Evolutionary conservation across 2,113 vertebrate genomes (phyloP), one percentile per base, ranked within the genome.

Genomic region (Astatoreochromis straeleni): DNA sequence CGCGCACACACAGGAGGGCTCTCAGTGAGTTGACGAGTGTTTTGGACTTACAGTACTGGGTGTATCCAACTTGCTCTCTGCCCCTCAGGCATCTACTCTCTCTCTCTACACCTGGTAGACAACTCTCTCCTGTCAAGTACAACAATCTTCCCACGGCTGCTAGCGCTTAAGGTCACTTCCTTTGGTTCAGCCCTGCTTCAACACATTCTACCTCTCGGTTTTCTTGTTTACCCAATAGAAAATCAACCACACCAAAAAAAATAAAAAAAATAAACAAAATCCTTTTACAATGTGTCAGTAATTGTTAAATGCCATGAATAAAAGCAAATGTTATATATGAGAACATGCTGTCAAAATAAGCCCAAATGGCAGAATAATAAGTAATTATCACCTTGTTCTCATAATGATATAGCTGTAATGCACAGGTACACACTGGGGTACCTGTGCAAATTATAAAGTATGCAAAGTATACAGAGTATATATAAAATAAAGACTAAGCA

Each of bases 31-130:
- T 58, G 85, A 16, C 2, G 2, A 78, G 58, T 63, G 45, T 26
- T 63, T 57, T 65, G 17, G 53, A 80, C 51, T 35, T 49, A 4
- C 3, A 65, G 2, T 65, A 29, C 49, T 53, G 55, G 65, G 51
- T 85, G 31, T 35, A 73, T 75, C 51, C 58, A 79, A 55, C 51
- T 19, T 38, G 79, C 86, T 87, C 47, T 78, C 58, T 55, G 17
- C 29, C 83, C 86, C 85, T 3, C 5, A 47, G 91, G 80, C 51
- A 1, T 88, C 84, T 80, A 80, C 83, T 87, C 79, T 86, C 90
- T 83, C 29, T 33, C 55, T 83, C 55, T 38, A 31, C 79, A 87
- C 82, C 80, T 47, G 79, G 51, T 80, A 78, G 42, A 90, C 51
- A 82, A 89, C 13, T 63, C 33, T 80, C 35, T 83, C 80, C 55